Base-by-base conservation (phyloP, 2,797 vertebrate genomes). In the Clamator glandarius region DNA sequence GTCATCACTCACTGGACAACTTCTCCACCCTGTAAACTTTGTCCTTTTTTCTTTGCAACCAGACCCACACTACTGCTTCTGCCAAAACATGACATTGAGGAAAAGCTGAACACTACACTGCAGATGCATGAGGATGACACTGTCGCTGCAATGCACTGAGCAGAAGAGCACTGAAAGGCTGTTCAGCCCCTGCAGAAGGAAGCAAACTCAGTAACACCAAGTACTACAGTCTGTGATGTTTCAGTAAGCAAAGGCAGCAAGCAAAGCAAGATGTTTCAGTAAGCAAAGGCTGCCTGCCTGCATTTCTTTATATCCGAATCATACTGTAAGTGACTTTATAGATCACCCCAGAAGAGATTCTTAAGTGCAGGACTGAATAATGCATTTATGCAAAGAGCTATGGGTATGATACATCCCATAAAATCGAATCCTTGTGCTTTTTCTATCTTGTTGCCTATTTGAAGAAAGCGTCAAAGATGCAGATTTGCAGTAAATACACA, bases 141-240 rank as follows among this genome's bases (percentile, higher is more conserved):
- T 8, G 12, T 3, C 15, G 2, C 61, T 80, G 58, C 77, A 59
- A 8, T 1, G 0, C 10, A 10, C 11, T 24, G 11, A 72, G n/a
- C 50, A 57, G 23, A 28, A 5, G 3, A 13, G 36, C 1, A 4
- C 1, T 41, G 28, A 24, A 72, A 51, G 52, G 68, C 44, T 57
- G 59, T 25, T 41, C 52, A 42, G 42, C 19, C 46, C 75, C 42
- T 20, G 1, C 6, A 2, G 4, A 29, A 36, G 33, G n/a, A 23
- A 19, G 23, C 36, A 57, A 48, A 66, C 21, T 39, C 51, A 66
- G 5, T 0, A 0, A 41, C 42, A 33, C 0, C 0, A 0, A 58
- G 24, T 16, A 13, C 25, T 16, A 12, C 20, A 29, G 16, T 4
- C 74, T 41, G 46, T 20, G 28, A 29, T 6, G 46, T 7, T 57